Conservation (phyloP, 92 coral and sea anemone species). For the Anthopleura xanthogrammica region DNA sequence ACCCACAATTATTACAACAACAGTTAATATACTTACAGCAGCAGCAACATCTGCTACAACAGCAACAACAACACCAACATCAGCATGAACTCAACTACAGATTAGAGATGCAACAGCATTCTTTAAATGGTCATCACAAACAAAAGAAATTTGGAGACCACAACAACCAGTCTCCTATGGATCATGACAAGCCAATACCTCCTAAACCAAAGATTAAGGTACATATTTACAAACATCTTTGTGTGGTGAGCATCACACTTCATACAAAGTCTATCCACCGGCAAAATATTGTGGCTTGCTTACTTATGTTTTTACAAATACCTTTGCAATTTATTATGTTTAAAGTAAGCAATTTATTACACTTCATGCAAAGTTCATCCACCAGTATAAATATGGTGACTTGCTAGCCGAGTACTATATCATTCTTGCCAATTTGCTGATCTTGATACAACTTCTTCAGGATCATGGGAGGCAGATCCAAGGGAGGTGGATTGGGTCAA, state of each 20-base stretch:
- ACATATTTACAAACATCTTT: not conserved
- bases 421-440: no score
- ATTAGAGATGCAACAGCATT: constrained; percentile 55
- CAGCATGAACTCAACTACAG: constrained; percentile 60
- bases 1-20: constrained; percentile 35
- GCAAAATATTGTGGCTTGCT: no score
- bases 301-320: no score
- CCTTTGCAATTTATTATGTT: no score
- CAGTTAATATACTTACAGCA: constrained; percentile 45
- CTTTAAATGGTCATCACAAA: constrained; percentile 43
- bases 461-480: no score
- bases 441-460: no score
- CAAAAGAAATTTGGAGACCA: constrained; percentile 42
- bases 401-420: no score
- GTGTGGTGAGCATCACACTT: not conserved
- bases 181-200: constrained; percentile 48
- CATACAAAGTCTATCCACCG: no score
- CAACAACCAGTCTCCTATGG: constrained; percentile 30
- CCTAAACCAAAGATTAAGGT: constrained; percentile 69
- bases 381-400: no score
- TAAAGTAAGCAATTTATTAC: no score
- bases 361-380: no score
- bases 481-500: no score
- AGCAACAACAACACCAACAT: constrained; percentile 58
- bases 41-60: constrained; percentile 50